These are phyloP conservation scores for Meandrusa payeni DNA, from an alignment of 2,888 invertebrate genomes.

Conservation along the genomic window DNA sequence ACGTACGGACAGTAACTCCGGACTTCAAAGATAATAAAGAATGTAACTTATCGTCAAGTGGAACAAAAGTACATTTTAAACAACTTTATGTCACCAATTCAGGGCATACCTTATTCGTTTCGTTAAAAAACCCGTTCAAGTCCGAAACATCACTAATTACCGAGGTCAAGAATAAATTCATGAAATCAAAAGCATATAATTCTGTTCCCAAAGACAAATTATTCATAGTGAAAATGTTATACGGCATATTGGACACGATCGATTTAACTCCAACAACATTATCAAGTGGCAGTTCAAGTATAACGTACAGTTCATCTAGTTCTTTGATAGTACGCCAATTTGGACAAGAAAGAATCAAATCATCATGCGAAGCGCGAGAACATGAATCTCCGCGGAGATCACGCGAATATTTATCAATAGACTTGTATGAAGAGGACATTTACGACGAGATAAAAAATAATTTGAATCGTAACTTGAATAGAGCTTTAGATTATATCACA, in stretches of 20 bases:
- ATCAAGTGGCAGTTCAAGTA: too few species aligned
- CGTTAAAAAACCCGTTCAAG: constrained; percentile 17
- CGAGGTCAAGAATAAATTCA: constrained; percentile 41
- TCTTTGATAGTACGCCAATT: constrained; percentile 34
- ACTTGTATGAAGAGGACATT: constrained; percentile 28
- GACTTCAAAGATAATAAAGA: constrained; percentile 30
- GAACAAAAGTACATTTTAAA: constrained; percentile 31
- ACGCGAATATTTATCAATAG: constrained; percentile 20
- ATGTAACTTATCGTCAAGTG: constrained; percentile 25
- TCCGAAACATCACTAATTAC: constrained; percentile 46
- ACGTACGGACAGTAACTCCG: constrained; percentile 54
- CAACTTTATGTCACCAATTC: constrained; percentile 11
- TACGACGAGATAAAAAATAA: constrained; percentile 31
- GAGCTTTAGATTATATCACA: too few species aligned
- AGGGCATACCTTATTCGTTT: constrained; percentile 33
- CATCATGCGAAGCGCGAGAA: constrained; percentile 16
- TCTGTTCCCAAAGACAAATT: constrained; percentile 35
- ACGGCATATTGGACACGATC: constrained; percentile 43
- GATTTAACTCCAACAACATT: constrained; percentile 4
- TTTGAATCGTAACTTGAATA: constrained; percentile 29
- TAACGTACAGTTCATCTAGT: constrained; percentile 21
- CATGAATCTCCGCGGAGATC: neutral
- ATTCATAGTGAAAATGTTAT: constrained; percentile 48
- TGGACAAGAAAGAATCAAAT: constrained; percentile 37
- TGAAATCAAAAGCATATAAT: constrained; percentile 30